These are phyloP conservation scores for Myxocyprinus asiaticus DNA, from an alignment of 2,113 vertebrate species.

Conservation along the genomic window DNA sequence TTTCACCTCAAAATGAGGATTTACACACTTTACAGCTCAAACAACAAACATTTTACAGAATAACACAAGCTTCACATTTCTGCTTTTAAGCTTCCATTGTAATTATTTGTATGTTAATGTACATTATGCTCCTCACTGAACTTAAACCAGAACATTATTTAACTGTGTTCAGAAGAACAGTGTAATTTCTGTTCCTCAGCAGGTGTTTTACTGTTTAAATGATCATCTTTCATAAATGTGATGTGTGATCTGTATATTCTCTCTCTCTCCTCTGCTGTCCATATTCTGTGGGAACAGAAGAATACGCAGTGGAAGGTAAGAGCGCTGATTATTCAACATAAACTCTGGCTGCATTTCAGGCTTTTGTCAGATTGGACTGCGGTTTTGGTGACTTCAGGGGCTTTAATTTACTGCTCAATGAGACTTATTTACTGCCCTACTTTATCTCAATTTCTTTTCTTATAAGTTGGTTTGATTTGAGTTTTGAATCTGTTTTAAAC, in stretches of 20 bases:
- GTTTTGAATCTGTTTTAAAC: background rate
- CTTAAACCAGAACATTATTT: too few relatives aligned
- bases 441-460: conserved; percentile 32
- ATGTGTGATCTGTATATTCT: background rate
- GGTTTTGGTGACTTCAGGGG: conserved; percentile 69
- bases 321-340: conserved; percentile 54
- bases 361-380: conserved; percentile 80
- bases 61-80: too few relatives aligned
- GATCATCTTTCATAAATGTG: too few relatives aligned
- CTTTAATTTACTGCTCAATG: conserved; percentile 45
- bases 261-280: background rate
- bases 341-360: conserved; percentile 51
- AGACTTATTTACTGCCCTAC: conserved; percentile 48
- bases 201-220: too few relatives aligned
- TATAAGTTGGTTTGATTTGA: conserved; percentile 31
- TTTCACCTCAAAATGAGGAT: too few relatives aligned
- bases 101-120: too few relatives aligned
- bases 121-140: too few relatives aligned
- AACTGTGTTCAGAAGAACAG: too few relatives aligned
- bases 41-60: too few relatives aligned
- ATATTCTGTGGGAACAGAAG: conserved; percentile 64
- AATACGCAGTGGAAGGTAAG: conserved; percentile 79
- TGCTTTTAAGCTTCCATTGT: too few relatives aligned
- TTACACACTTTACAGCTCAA: too few relatives aligned
- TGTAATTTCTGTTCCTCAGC: too few relatives aligned